Evolutionary conservation across 1,140 invertebrate species (phyloP), one percentile per base, ranked within the genome.

Genomic region (Pseudomyrmex flavicornis): DNA sequence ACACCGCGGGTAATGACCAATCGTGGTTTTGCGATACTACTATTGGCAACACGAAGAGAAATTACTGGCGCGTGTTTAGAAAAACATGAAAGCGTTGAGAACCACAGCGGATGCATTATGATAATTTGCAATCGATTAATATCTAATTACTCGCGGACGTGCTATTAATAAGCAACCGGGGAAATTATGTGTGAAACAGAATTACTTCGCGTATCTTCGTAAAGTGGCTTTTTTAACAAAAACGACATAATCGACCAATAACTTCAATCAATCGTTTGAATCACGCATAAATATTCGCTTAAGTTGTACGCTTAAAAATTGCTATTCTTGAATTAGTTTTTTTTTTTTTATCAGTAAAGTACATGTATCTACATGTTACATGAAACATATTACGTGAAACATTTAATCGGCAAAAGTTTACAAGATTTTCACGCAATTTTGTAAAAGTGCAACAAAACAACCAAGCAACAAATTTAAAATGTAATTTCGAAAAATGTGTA

Each of bases 51-150:
- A 9, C 4, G 44, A 26, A 46, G 20, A 48, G 13, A 66, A 61
- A 58, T 35, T 56, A 26, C 54, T 63, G 50, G 13, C 22, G 63
- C 12, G 54, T 68, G 50, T 68, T 70, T 72, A 58, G 76, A 72
- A 79, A 79, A 79, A 79, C 22, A 70, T 35, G 66, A 69, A 20
- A 20, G 65, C 65, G 17, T 66, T 15, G 50, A n/a, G 35, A 70
- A 72, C 54, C 61, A 50, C 68, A 63, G 22, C 59, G 13, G 17
- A 56, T n/a, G 48, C 79, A 82, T 82, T 63, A 82, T 75, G 59
- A 82, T 82, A 82, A 82, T 82, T 73, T 68, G 79, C 79, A 54
- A 74, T 75, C 72, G 58, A 82, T 82, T 82, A 65, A 82, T 82
- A 82, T 82, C 69, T 75, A 82, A 82, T 82, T 82, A 82, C 58